Conservation (phyloP, 2,888 invertebrate genomes). For the Sipha maydis region DNA sequence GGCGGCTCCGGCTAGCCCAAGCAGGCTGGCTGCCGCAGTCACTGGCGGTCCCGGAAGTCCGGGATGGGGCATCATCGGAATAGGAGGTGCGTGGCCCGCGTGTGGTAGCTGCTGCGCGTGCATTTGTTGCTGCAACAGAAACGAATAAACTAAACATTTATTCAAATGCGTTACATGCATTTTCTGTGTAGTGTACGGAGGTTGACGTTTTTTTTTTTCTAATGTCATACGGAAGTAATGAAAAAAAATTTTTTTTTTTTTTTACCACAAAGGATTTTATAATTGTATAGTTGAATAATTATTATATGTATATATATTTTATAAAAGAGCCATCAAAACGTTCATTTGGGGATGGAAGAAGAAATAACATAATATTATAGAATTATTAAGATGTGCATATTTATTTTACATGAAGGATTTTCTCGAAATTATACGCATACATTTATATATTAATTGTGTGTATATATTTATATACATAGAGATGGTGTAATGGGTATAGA, state of each 20-base stretch:
- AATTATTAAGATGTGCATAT: neutral
- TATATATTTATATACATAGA: neutral
- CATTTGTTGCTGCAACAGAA: constrained; percentile 82
- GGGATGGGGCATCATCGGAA: constrained; percentile 77
- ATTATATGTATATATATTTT: neutral
- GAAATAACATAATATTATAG: neutral
- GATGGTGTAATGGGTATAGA: neutral
- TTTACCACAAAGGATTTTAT: neutral
- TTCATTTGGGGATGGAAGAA: neutral
- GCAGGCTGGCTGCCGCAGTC: constrained; percentile 69
- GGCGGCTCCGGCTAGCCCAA: constrained; percentile 69
- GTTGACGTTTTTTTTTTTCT: neutral
- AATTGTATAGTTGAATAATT: no score
- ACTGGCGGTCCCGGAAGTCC: constrained; percentile 72
- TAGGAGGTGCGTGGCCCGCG: constrained; percentile 74
- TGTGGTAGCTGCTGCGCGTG: constrained; percentile 83
- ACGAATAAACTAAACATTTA: constrained; percentile 5
- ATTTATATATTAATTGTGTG: neutral
- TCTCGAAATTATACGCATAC: neutral
- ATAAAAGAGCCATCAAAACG: constrained; percentile 13
- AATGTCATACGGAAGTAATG: neutral
- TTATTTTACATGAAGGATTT: neutral
- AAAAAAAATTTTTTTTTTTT: neutral
- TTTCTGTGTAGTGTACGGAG: neutral
- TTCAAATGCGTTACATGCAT: neutral